Conservation (phyloP, 37 sponge, comb jelly and placozoan species). For the Agelas oroides region DNA sequence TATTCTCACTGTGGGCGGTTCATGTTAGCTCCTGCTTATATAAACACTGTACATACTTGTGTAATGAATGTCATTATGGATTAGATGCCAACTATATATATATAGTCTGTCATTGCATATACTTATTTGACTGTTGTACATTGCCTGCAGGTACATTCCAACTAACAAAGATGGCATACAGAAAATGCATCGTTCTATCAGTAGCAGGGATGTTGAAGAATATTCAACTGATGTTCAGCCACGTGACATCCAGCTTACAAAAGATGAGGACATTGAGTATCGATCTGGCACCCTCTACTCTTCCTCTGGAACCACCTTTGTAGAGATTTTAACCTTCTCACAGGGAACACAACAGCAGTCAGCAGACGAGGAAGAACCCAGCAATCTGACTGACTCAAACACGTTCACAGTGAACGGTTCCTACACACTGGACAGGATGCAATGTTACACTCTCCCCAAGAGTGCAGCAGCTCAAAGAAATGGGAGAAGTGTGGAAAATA, state of each 20-base stretch:
- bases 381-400: neutral
- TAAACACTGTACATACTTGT: too few species aligned
- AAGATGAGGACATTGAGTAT: slow-evolving; percentile 14
- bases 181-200: slow-evolving; percentile 6
- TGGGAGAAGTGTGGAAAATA: neutral
- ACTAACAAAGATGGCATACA: neutral
- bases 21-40: too few species aligned
- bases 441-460: neutral
- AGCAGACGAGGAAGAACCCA: neutral
- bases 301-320: neutral
- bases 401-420: neutral
- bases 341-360: neutral
- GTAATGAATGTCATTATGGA: too few species aligned
- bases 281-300: neutral
- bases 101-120: too few species aligned
- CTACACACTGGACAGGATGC: neutral
- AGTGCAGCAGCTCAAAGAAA: neutral
- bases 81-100: too few species aligned
- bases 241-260: neutral
- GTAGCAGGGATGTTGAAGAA: neutral
- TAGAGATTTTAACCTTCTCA: too few species aligned
- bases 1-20: too few species aligned
- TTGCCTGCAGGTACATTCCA: too few species aligned
- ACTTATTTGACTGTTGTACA: too few species aligned
- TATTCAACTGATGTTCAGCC: neutral